A percentile compares a stretch with the other conserved stretches of the same genome.
Evolutionary conservation across 2,113 vertebrate genomes (phyloP).

Genomic region (Lamprotornis superbus): DNA sequence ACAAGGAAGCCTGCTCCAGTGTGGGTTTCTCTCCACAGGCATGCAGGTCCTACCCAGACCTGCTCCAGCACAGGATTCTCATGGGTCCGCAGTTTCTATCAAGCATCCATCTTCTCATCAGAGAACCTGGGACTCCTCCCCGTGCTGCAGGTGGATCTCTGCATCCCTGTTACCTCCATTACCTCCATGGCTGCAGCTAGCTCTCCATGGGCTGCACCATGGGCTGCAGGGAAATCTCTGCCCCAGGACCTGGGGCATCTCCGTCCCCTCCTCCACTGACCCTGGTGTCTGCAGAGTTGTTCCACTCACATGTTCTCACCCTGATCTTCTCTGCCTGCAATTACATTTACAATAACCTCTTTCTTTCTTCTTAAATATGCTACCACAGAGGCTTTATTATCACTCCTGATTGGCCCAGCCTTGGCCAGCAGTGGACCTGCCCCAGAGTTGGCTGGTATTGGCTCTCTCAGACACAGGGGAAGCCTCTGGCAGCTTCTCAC

Average conservation of each 20-base stretch:
- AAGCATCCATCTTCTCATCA: too few species aligned
- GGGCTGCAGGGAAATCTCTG: accelerated
- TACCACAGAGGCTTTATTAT: neutral
- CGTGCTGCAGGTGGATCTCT: neutral
- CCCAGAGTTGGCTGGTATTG: too few species aligned
- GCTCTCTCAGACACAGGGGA: accelerated
- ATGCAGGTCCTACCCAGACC: neutral
- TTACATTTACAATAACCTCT: too few species aligned
- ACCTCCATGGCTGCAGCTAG: neutral
- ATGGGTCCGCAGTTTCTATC: accelerated
- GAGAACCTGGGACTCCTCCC: neutral
- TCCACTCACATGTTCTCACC: neutral
- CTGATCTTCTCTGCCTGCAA: neutral
- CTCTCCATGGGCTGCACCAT: accelerated
- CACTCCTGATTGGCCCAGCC: neutral
- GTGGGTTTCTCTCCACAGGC: neutral
- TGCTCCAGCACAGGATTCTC: neutral
- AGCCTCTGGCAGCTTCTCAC: neutral
- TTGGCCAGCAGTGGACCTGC: neutral
- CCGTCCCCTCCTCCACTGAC: neutral
- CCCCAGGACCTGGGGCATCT: neutral
- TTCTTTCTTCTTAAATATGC: neutral
- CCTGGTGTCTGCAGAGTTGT: neutral
- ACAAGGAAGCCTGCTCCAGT: neutral
- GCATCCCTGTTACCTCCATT: neutral